phyloP scores from a whole-genome alignment of 2,797 vertebrate species.

The Thalassophryne amazonica region DNA sequence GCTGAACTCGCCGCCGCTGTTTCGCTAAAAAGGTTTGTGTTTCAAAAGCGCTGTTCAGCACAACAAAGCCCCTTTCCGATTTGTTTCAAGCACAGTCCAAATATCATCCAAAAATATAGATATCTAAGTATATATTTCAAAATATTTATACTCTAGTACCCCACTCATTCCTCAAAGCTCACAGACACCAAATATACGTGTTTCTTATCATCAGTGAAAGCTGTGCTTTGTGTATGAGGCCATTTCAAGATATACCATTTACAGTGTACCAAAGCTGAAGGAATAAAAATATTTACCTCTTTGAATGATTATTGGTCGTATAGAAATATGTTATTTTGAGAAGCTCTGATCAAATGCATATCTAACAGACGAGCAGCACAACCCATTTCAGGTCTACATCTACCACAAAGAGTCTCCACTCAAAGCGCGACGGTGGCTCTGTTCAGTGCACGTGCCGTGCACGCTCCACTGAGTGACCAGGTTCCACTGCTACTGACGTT shows the following conservation, averaged over 20 bases:
- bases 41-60: constrained; percentile 24
- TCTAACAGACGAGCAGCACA: constrained; percentile 35
- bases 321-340: constrained; percentile 43
- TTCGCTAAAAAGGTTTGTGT: constrained; percentile 53
- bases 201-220: constrained; percentile 57
- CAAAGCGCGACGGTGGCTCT: constrained; percentile 34
- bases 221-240: constrained; percentile 61
- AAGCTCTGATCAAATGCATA: constrained; percentile 56
- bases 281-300: constrained; percentile 59
- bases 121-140: constrained; percentile 69
- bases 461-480: constrained; percentile 16
- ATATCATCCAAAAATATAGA: constrained; percentile 72
- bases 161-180: constrained; percentile 60
- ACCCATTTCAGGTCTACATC: constrained; percentile 31
- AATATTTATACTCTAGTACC: constrained; percentile 66
- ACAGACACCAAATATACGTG: constrained; percentile 55
- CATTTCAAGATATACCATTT: constrained; percentile 60
- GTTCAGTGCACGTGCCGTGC: constrained; percentile 24
- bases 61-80: constrained; percentile 55
- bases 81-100: constrained; percentile 59
- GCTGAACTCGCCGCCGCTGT: constrained; percentile 51
- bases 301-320: constrained; percentile 37
- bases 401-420: constrained; percentile 23
- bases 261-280: constrained; percentile 72
- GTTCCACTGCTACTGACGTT: constrained; percentile 44